These are phyloP conservation scores for Pao palembangensis DNA, from an alignment of 2,113 vertebrate genomes.

Conservation along the genomic window DNA sequence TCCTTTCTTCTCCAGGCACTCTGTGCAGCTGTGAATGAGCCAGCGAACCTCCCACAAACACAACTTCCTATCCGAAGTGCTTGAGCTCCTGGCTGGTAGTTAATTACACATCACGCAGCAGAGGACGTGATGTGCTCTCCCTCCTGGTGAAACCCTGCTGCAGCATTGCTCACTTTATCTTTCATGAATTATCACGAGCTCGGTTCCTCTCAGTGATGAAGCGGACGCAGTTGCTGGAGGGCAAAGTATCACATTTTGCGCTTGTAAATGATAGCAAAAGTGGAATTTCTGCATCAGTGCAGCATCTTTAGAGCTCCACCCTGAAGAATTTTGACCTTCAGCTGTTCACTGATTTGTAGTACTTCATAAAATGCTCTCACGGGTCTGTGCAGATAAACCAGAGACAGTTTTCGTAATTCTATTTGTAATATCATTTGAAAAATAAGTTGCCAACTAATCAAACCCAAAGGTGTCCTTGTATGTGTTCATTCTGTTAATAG, in stretches of 20 bases:
- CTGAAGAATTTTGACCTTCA: conserved; percentile 53
- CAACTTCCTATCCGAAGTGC: conserved; percentile 13
- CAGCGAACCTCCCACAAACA: conserved; percentile 4
- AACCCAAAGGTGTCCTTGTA: no score
- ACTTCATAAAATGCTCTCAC: no score
- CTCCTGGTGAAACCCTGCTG: conserved; percentile 14
- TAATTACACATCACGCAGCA: conserved; percentile 50
- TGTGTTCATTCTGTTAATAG: no score
- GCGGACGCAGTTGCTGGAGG: background rate
- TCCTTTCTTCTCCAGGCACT: conserved; percentile 1
- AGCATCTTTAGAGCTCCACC: conserved; percentile 24
- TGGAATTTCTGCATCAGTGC: background rate
- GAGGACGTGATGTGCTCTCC: conserved; percentile 11
- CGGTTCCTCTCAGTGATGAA: background rate
- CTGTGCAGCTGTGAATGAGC: conserved; percentile 41
- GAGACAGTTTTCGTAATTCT: no score
- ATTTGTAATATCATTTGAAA: no score
- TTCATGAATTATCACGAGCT: conserved; percentile 5
- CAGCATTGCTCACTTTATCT: conserved; percentile 33
- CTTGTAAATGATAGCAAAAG: background rate
- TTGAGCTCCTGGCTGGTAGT: background rate
- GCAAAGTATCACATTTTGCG: background rate
- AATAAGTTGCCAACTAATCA: no score
- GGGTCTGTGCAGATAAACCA: no score
- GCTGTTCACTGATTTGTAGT: background rate